Evolutionary conservation across 2,797 vertebrate genomes (phyloP).

Genomic region (Brachymystax lenok): DNA sequence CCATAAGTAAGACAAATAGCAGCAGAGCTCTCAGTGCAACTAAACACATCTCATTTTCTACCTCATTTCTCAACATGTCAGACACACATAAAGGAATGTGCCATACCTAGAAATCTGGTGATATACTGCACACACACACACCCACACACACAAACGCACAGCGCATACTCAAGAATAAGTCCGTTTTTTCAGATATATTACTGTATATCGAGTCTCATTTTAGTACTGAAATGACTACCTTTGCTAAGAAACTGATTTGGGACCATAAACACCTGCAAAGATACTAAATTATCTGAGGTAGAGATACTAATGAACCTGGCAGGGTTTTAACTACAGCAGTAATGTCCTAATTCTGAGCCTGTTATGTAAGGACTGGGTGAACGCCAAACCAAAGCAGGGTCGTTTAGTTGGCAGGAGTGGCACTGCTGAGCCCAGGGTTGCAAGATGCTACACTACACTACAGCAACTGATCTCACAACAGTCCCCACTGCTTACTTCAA

Average conservation of each 20-base stretch:
- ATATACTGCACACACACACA: not conserved
- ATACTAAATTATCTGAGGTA: constrained; percentile 24
- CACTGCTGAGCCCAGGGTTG: not conserved
- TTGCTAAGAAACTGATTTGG: not conserved
- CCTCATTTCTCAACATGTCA: not conserved
- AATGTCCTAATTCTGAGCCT: constrained; percentile 52
- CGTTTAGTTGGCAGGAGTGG: not conserved
- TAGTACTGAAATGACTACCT: not conserved
- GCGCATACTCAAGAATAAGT: not conserved
- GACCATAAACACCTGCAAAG: constrained; percentile 22
- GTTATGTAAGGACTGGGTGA: constrained; percentile 38
- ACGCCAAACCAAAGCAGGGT: not conserved
- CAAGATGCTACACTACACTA: not conserved
- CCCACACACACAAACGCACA: not conserved
- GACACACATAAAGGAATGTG: not conserved
- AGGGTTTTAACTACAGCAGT: constrained; percentile 16
- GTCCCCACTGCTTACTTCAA: not conserved
- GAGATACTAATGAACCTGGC: constrained; percentile 42
- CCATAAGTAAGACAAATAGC: not conserved
- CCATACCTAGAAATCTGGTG: not conserved
- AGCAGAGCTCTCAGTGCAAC: not conserved
- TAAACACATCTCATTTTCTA: not conserved
- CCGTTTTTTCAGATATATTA: not conserved
- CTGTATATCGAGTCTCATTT: not conserved
- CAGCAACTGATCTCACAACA: not conserved